phyloP scores from a whole-genome alignment of 2,888 invertebrate genomes.

The Troilus luridus region DNA sequence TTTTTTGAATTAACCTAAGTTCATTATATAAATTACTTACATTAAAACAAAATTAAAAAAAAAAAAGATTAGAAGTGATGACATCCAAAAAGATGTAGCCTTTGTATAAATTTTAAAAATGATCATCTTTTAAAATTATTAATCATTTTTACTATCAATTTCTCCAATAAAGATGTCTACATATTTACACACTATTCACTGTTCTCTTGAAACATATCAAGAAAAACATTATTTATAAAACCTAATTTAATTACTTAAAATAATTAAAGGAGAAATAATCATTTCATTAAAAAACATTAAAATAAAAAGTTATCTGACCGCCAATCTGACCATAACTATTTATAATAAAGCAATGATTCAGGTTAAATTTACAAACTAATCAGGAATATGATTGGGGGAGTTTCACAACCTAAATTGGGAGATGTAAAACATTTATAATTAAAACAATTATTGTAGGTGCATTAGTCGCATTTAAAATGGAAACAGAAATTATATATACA shows the following conservation, averaged over 20 bases:
- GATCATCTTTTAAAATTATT: slow-evolving; percentile 49
- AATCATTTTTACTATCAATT: slow-evolving; percentile 44
- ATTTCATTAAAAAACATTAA: slow-evolving; percentile 51
- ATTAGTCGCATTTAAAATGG: slow-evolving; percentile 1
- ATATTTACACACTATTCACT: slow-evolving; percentile 52
- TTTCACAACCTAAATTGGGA: slow-evolving; percentile 54
- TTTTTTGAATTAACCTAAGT: slow-evolving; percentile 42
- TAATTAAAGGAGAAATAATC: slow-evolving; percentile 40
- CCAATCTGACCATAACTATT: slow-evolving; percentile 43
- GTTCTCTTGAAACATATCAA: slow-evolving; percentile 46
- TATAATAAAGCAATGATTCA: slow-evolving; percentile 51
- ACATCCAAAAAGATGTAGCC: slow-evolving; percentile 25
- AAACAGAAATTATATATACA: slow-evolving; percentile 49
- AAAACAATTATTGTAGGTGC: slow-evolving; percentile 40
- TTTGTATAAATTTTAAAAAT: slow-evolving; percentile 42
- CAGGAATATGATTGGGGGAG: not conserved
- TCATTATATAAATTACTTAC: slow-evolving; percentile 43
- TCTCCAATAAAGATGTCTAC: slow-evolving; percentile 45
- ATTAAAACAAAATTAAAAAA: slow-evolving; percentile 44
- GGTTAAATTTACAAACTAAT: slow-evolving; percentile 45
- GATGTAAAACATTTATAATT: slow-evolving; percentile 8
- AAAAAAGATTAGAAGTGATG: not conserved
- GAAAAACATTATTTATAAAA: slow-evolving; percentile 51
- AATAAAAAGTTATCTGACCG: slow-evolving; percentile 28
- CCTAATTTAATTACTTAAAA: slow-evolving; percentile 52